phyloP scores from a whole-genome alignment of 2,113 vertebrate species.

The Rhagologus leucostigma region DNA sequence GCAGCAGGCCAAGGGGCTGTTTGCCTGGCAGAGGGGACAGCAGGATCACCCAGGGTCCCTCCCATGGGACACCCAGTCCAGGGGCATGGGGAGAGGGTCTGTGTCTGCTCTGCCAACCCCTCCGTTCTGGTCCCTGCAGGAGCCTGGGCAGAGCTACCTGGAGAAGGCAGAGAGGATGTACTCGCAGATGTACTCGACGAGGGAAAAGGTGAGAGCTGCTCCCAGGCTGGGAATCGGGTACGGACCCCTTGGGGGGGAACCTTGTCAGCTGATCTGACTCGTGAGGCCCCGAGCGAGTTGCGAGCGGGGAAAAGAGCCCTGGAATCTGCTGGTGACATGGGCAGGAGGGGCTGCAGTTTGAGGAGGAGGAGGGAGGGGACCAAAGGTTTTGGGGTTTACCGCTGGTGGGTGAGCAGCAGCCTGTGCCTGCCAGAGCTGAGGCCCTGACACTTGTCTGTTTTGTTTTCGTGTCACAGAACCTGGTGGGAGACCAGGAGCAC shows the following conservation, averaged over 20 bases:
- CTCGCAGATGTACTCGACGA: slow-evolving; percentile 75
- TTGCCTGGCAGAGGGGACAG: not conserved
- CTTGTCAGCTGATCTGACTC: not conserved
- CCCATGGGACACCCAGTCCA: fast-evolving
- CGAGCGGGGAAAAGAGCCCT: not conserved
- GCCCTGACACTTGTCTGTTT: not conserved
- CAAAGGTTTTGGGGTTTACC: not conserved
- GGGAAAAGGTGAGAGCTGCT: slow-evolving; percentile 84
- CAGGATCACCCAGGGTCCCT: not conserved
- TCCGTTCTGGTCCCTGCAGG: slow-evolving; percentile 61
- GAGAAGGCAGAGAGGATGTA: slow-evolving; percentile 81
- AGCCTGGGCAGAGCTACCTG: slow-evolving; percentile 80
- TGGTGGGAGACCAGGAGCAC: slow-evolving; percentile 87
- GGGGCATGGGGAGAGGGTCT: not conserved
- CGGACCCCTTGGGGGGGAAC: not conserved
- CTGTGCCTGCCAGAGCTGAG: not conserved
- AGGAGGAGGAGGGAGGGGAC: not conserved
- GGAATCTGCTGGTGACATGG: fast-evolving
- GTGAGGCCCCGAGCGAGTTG: fast-evolving
- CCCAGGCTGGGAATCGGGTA: fast-evolving
- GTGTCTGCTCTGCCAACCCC: fast-evolving
- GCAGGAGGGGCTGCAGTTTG: not conserved
- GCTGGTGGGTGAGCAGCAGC: not conserved
- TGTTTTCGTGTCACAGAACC: slow-evolving; percentile 68
- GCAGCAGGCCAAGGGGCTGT: not conserved